A percentile compares a stretch with the other conserved stretches of the same genome.
Evolutionary conservation across 2,797 vertebrate genomes (phyloP).

Genomic region (Pangasius sanitwongsei): DNA sequence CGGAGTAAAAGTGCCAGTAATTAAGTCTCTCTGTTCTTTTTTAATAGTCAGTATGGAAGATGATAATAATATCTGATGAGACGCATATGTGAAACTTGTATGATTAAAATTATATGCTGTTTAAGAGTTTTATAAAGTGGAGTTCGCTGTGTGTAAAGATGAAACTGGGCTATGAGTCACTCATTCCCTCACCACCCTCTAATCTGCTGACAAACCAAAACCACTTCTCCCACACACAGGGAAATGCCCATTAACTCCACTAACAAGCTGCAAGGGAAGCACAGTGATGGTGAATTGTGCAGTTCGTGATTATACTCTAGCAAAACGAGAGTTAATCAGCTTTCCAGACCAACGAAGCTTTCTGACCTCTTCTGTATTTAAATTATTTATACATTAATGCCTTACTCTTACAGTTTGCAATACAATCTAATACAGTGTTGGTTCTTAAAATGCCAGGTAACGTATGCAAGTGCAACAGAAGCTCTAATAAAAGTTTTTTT

Average conservation of each 20-base stretch:
- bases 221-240: slow-evolving; percentile 31
- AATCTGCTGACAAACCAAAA: slow-evolving; percentile 39
- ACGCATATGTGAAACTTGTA: background rate
- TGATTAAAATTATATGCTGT: slow-evolving; percentile 4
- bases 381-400: background rate
- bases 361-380: background rate
- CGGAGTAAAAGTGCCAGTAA: background rate
- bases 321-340: slow-evolving; percentile 19
- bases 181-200: slow-evolving; percentile 23
- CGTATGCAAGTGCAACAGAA: background rate
- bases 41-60: background rate
- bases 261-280: background rate
- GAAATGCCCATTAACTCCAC: slow-evolving; percentile 33
- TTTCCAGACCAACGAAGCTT: background rate
- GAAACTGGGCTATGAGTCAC: slow-evolving; percentile 27
- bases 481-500: background rate
- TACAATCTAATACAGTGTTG: background rate
- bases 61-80: background rate
- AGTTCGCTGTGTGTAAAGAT: slow-evolving; percentile 17
- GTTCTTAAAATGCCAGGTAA: background rate
- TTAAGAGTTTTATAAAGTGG: slow-evolving; percentile 22
- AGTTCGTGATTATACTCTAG: background rate
- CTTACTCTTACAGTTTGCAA: background rate
- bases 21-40: background rate
- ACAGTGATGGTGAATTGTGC: slow-evolving; percentile 14